Evolutionary conservation across 2,888 invertebrate species (phyloP).

Genomic region (Hermodice carunculata): DNA sequence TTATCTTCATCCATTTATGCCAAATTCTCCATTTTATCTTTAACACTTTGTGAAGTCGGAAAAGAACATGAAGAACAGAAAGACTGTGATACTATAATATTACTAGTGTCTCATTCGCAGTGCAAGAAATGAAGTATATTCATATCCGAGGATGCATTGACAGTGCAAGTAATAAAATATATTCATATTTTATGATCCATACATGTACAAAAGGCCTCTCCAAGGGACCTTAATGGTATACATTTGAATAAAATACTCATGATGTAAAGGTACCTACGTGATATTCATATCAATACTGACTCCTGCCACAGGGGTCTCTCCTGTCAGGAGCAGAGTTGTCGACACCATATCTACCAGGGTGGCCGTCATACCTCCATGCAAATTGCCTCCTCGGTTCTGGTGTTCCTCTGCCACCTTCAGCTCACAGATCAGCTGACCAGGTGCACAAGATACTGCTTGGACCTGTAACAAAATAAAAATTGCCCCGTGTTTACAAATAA

Average conservation of each 20-base stretch:
- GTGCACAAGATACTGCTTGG: constrained; percentile 65
- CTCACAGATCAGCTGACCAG: constrained; percentile 82
- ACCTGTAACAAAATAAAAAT: constrained; percentile 28
- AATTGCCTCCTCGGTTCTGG: constrained; percentile 79
- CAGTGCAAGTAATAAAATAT: too few relatives aligned
- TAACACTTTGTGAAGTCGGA: too few relatives aligned
- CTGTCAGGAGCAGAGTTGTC: constrained; percentile 82
- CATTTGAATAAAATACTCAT: background rate
- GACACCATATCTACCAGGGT: constrained; percentile 84
- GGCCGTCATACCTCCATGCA: constrained; percentile 90
- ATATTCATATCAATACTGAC: constrained; percentile 88
- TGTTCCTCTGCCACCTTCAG: constrained; percentile 82
- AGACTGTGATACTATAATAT: too few relatives aligned
- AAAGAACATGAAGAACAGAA: too few relatives aligned
- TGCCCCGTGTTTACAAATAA: too few relatives aligned
- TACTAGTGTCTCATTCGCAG: too few relatives aligned
- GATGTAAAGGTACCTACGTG: constrained; percentile 74
- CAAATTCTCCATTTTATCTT: too few relatives aligned
- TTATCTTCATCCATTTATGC: too few relatives aligned
- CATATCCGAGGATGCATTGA: too few relatives aligned
- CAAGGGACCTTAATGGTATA: too few relatives aligned
- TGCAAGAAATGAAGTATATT: too few relatives aligned
- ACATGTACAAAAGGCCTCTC: background rate
- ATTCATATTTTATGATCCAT: background rate
- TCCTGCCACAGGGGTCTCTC: constrained; percentile 75